Evolutionary conservation across 1,140 invertebrate genomes (phyloP).

Genomic region (Panulirus ornatus): DNA sequence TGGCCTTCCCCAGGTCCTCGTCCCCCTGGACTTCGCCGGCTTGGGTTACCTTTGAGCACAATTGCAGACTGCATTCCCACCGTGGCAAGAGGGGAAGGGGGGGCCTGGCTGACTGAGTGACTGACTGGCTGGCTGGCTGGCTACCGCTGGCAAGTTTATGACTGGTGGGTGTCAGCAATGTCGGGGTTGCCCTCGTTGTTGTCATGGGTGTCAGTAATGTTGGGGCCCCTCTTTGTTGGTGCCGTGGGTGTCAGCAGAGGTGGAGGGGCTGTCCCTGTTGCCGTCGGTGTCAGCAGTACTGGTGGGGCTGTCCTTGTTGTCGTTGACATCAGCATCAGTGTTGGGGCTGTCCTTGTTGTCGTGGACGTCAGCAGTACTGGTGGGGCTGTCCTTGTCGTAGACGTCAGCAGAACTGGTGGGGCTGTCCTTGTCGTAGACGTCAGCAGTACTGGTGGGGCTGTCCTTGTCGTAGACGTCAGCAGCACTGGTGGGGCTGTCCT

Average conservation of each 20-base stretch:
- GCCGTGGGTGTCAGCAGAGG: not conserved
- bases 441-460: too few relatives aligned
- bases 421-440: not conserved
- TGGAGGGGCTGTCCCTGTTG: not conserved
- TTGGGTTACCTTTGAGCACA: slow-evolving; percentile 55
- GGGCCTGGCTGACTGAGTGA: too few relatives aligned
- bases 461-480: not conserved
- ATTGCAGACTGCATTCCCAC: slow-evolving; percentile 43
- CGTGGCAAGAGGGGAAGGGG: too few relatives aligned
- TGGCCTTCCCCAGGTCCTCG: not conserved
- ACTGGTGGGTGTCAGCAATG: not conserved
- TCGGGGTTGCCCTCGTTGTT: not conserved
- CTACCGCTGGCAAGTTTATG: too few relatives aligned
- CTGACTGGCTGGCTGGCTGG: too few relatives aligned
- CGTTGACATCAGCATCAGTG: not conserved
- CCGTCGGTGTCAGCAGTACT: not conserved
- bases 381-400: not conserved
- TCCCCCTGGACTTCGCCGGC: not conserved
- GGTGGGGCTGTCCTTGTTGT: not conserved
- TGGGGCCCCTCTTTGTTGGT: not conserved
- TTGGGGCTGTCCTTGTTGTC: not conserved
- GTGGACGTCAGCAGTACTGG: not conserved
- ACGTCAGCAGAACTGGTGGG: not conserved
- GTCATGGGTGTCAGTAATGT: not conserved
- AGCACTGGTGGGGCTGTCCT: too few relatives aligned